Base-by-base conservation (phyloP, 2,888 invertebrate genomes). In the Andrena hattorfiana region DNA sequence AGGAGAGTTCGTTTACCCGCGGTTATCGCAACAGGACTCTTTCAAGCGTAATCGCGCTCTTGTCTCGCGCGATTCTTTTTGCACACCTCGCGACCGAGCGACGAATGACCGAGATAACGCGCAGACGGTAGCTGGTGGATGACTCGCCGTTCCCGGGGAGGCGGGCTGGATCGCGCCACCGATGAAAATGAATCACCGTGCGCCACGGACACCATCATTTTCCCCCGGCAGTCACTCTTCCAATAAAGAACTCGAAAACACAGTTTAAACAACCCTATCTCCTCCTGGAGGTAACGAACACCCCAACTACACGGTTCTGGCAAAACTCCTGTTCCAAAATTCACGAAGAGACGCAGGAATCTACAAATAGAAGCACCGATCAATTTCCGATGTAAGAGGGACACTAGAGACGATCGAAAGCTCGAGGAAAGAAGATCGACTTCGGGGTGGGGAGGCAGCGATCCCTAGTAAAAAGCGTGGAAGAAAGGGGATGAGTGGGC, bases 1-100 rank as follows among this genome's bases (percentile, higher is more conserved):
- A 86, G 86, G 54, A 85, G 89, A 88, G 89, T 89, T 88, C 89
- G 83, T 89, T 89, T 88, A 89, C 89, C 89, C 89, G 83, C n/a
- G 70, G 81, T 87, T 89, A 89, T 89, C 89, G 81, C 83, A 84
- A 82, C 81, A 88, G 87, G 81, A 87, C 85, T 88, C 88, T 86
- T 87, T 87, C 85, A 81, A 81, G 68, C 74, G 84, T 87, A 89
- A 89, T 89, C 88, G 83, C 83, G 79, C 75, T 84, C 85, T 84
- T 84, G 87, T 88, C 86, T 85, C 84, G 80, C 71, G 77, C 74
- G 66, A 88, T 86, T 88, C 85, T 85, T 89, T 89, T 81, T 70
- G 64, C 83, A 30, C 84, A 67, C 78, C 69, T 87, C 85, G 48
- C 60, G 72, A 56, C 77, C 70, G 56, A 48, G 54, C 74, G 42